Evolutionary conservation across 1,140 invertebrate species (phyloP).

Genomic region (Drosophila parabipectinata): DNA sequence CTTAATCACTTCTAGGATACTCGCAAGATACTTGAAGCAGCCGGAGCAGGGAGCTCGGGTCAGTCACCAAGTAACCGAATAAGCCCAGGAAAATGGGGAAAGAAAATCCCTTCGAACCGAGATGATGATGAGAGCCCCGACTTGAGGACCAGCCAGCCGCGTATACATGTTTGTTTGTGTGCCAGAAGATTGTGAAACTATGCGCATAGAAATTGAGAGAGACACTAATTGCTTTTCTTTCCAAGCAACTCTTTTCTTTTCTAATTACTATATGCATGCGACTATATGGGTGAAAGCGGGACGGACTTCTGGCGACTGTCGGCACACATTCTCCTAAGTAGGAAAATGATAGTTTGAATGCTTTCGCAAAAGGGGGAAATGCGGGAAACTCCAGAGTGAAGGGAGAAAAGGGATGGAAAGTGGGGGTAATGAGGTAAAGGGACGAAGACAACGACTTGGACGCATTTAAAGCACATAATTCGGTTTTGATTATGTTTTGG

Average conservation of each 20-base stretch:
- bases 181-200: constrained; percentile 57
- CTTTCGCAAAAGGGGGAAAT: constrained; percentile 48
- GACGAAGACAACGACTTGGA: constrained; percentile 41
- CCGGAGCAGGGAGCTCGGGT: constrained; percentile 21
- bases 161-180: constrained; percentile 55
- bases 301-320: constrained; percentile 75
- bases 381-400: constrained; percentile 30
- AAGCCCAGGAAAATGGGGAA: constrained; percentile 24
- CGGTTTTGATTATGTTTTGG: constrained; percentile 83
- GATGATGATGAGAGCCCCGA: constrained; percentile 22
- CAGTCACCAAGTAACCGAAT: constrained; percentile 58
- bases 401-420: constrained; percentile 11
- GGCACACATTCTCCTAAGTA: constrained; percentile 80
- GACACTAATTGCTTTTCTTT: constrained; percentile 82
- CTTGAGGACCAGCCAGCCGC: constrained; percentile 3
- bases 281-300: constrained; percentile 61
- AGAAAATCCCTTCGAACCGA: constrained; percentile 15
- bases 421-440: neutral
- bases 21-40: constrained; percentile 8
- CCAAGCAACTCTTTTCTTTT: constrained; percentile 79
- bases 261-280: constrained; percentile 76
- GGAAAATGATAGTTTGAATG: constrained; percentile 82
- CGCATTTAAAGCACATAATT: constrained; percentile 83
- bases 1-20: constrained; percentile 67
- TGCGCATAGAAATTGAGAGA: constrained; percentile 77